Evolutionary conservation across 1,140 invertebrate species (phyloP), one percentile per base, ranked within the genome.

Genomic region (Mesaphorura yosii): DNA sequence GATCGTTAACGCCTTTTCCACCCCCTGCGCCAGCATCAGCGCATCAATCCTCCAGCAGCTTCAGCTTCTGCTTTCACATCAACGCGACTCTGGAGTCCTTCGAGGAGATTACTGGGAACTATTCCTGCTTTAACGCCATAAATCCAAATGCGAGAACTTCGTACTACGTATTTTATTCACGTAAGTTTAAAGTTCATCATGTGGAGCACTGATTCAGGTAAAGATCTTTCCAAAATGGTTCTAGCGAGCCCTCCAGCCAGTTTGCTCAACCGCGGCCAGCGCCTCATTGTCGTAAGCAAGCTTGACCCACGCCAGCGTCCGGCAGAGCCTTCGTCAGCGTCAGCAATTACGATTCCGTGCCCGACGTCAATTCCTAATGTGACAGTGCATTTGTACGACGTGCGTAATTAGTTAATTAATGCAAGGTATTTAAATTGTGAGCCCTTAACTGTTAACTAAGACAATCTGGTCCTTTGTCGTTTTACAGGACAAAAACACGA

Each of bases 61-160:
- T 20, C 15, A 34, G 28, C 1, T 38, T 27, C 2, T 59, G 52
- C 23, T 59, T 49, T 34, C 7, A 20, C n/a, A 59, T 59, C 3
- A 55, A 55, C 23, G 53, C 51, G 7, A 59, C 48, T 26, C 23
- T 59, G 20, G 23, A 38, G 1, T 27, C 57, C 5, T 51, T 38
- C 52, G 48, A 59, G 49, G 48, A 59, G 34, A 49, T 49, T 15
- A 55, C 57, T 7, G 57, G 57, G 7, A 39, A 51, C 15, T 59
- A 55, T 28, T 44, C 48, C 17, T 59, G 57, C 19, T 34, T 45
- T 31, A 26, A 45, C 10, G 57, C 52, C 19, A 22, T 44, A 31
- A 47, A 59, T 23, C 29, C 29, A 10, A 37, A 14, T 14, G 27
- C 22, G 14, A 17, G 7, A 10, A 51, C 27, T 17, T 59, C 57